Evolutionary conservation across 2,113 vertebrate genomes (phyloP).

Genomic region (Zeus faber): DNA sequence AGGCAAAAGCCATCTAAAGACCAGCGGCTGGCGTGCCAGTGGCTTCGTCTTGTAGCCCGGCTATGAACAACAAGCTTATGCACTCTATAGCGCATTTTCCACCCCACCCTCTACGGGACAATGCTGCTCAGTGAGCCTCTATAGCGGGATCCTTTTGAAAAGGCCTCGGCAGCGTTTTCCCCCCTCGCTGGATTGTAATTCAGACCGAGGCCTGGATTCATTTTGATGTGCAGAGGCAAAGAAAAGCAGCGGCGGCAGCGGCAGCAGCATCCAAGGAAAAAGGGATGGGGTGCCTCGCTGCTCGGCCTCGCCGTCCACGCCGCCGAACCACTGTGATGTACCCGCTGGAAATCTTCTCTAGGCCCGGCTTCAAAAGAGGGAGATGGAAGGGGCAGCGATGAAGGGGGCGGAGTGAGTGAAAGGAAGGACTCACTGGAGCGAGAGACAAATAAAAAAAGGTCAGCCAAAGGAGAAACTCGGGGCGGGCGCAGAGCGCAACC

Average conservation of each 20-base stretch:
- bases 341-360: conserved; percentile 56
- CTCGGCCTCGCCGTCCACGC: conserved; percentile 42
- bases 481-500: neutral
- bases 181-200: conserved; percentile 37
- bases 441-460: conserved; percentile 26
- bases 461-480: conserved; percentile 19
- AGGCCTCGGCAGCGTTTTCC: neutral
- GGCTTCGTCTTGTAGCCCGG: conserved; percentile 44
- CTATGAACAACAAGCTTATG: conserved; percentile 41
- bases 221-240: conserved; percentile 64
- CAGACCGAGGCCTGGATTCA: conserved; percentile 47
- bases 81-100: conserved; percentile 36
- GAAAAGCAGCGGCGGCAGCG: conserved; percentile 1
- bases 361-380: conserved; percentile 53
- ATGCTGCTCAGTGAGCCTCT: conserved; percentile 40
- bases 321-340: conserved; percentile 46
- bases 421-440: conserved; percentile 27
- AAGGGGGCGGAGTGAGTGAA: conserved; percentile 18
- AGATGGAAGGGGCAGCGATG: conserved; percentile 37
- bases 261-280: conserved; percentile 38
- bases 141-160: conserved; percentile 37
- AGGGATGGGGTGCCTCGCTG: conserved; percentile 43
- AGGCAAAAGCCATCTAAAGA: conserved; percentile 52
- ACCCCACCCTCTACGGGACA: conserved; percentile 26
- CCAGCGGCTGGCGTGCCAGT: conserved; percentile 53